These are phyloP conservation scores for Porites cylindrica DNA, from an alignment of 92 coral and sea anemone species.

Conservation along the genomic window DNA sequence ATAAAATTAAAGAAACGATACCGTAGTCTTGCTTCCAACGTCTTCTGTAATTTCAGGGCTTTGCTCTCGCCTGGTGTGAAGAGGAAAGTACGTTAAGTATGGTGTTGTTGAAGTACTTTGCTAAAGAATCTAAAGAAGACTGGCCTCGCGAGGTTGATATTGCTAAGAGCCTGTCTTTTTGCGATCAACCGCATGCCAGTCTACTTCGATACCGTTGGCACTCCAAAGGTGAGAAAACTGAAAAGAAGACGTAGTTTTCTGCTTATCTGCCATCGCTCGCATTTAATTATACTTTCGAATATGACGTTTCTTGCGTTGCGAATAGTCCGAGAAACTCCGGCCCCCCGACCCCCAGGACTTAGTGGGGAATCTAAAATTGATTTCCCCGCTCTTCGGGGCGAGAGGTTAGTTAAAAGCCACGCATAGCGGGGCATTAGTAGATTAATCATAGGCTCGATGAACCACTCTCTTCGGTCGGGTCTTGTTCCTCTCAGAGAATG, in stretches of 20 bases:
- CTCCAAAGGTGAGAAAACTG: conserved; percentile 56
- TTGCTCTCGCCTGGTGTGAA: conserved; percentile 70
- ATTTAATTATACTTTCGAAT: too few relatives aligned
- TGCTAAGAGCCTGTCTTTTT: conserved; percentile 15
- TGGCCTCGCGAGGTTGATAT: conserved; percentile 53
- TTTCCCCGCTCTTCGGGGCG: too few relatives aligned
- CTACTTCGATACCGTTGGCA: conserved; percentile 77
- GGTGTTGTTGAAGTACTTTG: conserved; percentile 68
- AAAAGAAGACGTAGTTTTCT: too few relatives aligned
- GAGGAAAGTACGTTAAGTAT: conserved; percentile 36
- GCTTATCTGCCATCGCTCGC: not conserved
- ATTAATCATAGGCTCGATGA: too few relatives aligned
- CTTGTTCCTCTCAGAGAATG: too few relatives aligned
- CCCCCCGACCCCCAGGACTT: too few relatives aligned
- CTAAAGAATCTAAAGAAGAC: conserved; percentile 35
- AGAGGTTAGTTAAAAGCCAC: too few relatives aligned
- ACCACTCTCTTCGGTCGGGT: too few relatives aligned
- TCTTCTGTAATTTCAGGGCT: conserved; percentile 54
- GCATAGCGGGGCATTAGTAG: too few relatives aligned
- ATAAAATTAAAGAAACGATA: not conserved
- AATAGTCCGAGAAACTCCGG: too few relatives aligned
- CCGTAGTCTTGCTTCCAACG: not conserved
- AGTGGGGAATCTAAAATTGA: too few relatives aligned
- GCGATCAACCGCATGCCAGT: conserved; percentile 17
- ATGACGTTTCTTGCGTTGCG: too few relatives aligned